These are phyloP conservation scores for Cetonia aurata DNA, from an alignment of 2,888 invertebrate genomes.

Conservation along the genomic window DNA sequence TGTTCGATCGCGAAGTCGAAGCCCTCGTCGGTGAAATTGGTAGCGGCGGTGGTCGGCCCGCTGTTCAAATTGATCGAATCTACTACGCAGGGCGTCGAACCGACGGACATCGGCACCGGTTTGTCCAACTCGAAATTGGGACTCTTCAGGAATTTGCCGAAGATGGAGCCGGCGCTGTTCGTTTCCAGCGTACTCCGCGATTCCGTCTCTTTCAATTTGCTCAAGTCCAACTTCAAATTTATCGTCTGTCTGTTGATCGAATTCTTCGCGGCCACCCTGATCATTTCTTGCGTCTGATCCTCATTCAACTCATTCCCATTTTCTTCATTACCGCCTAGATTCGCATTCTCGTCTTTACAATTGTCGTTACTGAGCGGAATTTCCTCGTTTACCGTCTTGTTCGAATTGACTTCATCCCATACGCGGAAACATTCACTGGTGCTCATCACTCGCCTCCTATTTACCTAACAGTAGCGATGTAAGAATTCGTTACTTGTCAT, in stretches of 20 bases:
- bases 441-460: constrained; percentile 59
- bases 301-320: constrained; percentile 19
- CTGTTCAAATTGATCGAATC: constrained; percentile 38
- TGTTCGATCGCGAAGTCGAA: constrained; percentile 61
- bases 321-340: neutral
- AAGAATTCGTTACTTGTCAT: too few species aligned
- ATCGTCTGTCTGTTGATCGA: constrained; percentile 14
- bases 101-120: constrained; percentile 63
- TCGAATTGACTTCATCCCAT: neutral
- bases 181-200: constrained; percentile 21
- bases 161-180: constrained; percentile 31
- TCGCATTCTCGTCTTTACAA: constrained; percentile 7
- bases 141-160: constrained; percentile 47
- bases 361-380: constrained; percentile 1
- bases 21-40: constrained; percentile 69
- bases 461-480: constrained; percentile 54
- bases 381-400: neutral
- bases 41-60: constrained; percentile 60
- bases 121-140: constrained; percentile 55
- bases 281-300: neutral
- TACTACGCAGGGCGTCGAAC: constrained; percentile 60
- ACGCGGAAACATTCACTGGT: constrained; percentile 56
- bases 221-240: constrained; percentile 54
- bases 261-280: constrained; percentile 23
- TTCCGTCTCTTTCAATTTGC: constrained; percentile 47